phyloP scores from a whole-genome alignment of 2,113 vertebrate species.

The Myrmecobius fasciatus region DNA sequence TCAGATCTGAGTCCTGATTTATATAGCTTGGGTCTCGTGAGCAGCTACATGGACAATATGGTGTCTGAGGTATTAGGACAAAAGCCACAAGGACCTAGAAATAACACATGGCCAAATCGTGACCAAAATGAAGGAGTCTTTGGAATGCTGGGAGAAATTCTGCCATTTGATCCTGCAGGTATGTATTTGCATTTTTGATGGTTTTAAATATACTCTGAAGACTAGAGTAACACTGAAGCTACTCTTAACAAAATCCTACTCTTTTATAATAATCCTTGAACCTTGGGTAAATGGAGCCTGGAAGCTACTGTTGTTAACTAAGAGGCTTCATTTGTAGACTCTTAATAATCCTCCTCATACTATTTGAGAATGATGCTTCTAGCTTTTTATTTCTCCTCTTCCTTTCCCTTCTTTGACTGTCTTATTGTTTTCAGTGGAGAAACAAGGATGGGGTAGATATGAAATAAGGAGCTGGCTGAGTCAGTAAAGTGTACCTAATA shows the following conservation, averaged over 20 bases:
- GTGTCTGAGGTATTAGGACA: constrained; percentile 98
- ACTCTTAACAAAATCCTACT: background rate
- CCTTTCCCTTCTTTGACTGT: background rate
- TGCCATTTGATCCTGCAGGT: constrained; percentile 99
- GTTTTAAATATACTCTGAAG: background rate
- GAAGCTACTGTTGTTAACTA: background rate
- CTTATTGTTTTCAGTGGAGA: background rate
- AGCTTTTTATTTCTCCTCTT: background rate
- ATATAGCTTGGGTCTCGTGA: constrained; percentile 97
- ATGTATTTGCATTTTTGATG: constrained; percentile 55
- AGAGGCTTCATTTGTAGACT: background rate
- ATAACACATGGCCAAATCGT: constrained; percentile 99
- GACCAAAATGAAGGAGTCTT: constrained; percentile 97
- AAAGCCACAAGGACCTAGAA: constrained; percentile 96
- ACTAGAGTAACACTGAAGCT: background rate
- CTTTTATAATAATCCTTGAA: background rate
- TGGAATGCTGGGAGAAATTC: constrained; percentile 94
- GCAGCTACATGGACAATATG: constrained; percentile 98
- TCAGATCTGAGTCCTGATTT: constrained; percentile 96
- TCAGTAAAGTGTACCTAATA: background rate
- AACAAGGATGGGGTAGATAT: background rate
- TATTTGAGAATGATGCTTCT: background rate
- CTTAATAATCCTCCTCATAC: background rate
- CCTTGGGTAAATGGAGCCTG: background rate
- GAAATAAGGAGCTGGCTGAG: background rate